These are phyloP conservation scores for Streblospio benedicti DNA, from an alignment of 1,140 invertebrate species.

Conservation along the genomic window DNA sequence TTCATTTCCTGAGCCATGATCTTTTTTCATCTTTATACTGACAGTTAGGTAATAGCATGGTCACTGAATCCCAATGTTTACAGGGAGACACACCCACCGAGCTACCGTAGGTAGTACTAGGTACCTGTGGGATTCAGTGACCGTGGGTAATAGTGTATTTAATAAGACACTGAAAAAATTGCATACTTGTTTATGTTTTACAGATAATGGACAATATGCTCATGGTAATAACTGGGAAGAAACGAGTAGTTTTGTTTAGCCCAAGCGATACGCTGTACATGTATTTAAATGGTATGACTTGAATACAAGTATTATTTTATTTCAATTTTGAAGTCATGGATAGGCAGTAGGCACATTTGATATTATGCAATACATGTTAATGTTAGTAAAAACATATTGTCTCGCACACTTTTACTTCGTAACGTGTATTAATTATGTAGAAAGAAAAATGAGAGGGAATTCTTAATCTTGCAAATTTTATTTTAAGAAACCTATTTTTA, in stretches of 20 bases:
- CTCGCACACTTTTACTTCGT: not conserved
- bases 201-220: constrained; percentile 56
- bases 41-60: no score
- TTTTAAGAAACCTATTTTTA: no score
- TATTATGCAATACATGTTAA: not conserved
- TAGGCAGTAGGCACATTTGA: not conserved
- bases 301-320: not conserved
- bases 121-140: no score
- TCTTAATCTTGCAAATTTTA: no score
- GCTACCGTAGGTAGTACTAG: no score
- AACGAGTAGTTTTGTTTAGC: constrained; percentile 52
- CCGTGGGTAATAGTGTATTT: no score
- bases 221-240: constrained; percentile 52
- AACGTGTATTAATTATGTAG: not conserved
- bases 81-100: no score
- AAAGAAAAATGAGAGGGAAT: not conserved
- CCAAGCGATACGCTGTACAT: constrained; percentile 51
- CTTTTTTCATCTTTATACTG: no score
- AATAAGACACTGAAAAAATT: no score
- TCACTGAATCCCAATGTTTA: no score
- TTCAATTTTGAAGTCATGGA: not conserved
- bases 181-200: no score
- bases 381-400: not conserved
- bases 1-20: no score
- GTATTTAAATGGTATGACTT: constrained; percentile 50